Evolutionary conservation across 2,888 invertebrate genomes (phyloP).

Genomic region (Phoronis australis): DNA sequence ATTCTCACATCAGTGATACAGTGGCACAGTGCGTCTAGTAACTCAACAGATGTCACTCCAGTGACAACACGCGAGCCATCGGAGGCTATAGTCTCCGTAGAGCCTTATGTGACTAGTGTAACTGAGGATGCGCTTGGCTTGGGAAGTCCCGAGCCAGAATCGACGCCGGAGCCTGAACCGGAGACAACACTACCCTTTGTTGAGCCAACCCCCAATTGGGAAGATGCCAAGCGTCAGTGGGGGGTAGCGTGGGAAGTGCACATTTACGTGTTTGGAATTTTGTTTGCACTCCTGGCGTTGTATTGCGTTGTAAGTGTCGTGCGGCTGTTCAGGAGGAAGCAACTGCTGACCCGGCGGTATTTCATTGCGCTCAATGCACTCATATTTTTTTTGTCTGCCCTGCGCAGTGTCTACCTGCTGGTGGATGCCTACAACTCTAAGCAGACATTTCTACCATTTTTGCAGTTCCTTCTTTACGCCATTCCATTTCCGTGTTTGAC

Average conservation of each 20-base stretch:
- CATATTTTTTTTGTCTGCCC: conserved; percentile 73
- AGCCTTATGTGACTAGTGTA: too few species aligned
- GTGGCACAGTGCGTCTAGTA: too few species aligned
- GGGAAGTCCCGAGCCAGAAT: too few species aligned
- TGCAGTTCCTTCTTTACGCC: conserved; percentile 77
- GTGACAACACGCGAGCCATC: too few species aligned
- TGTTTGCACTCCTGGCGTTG: conserved; percentile 77
- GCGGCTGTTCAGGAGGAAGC: conserved; percentile 78
- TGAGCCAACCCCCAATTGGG: conserved; percentile 47
- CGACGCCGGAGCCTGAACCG: conserved; percentile 5
- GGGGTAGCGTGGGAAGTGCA: conserved; percentile 87
- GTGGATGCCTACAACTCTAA: conserved; percentile 90
- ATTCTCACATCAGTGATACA: too few species aligned
- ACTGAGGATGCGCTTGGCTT: too few species aligned
- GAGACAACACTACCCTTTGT: conserved; percentile 15
- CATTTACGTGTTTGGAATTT: conserved; percentile 77
- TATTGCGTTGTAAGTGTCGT: conserved; percentile 82
- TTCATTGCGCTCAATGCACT: conserved; percentile 80
- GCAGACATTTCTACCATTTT: conserved; percentile 67
- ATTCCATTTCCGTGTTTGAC: conserved; percentile 81
- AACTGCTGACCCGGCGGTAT: conserved; percentile 80
- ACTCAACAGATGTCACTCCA: too few species aligned
- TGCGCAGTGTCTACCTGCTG: conserved; percentile 74
- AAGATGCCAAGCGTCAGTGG: conserved; percentile 32
- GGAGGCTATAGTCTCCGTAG: too few species aligned